Evolutionary conservation across 2,797 vertebrate species (phyloP).

Genomic region (Lycodopsis pacificus): DNA sequence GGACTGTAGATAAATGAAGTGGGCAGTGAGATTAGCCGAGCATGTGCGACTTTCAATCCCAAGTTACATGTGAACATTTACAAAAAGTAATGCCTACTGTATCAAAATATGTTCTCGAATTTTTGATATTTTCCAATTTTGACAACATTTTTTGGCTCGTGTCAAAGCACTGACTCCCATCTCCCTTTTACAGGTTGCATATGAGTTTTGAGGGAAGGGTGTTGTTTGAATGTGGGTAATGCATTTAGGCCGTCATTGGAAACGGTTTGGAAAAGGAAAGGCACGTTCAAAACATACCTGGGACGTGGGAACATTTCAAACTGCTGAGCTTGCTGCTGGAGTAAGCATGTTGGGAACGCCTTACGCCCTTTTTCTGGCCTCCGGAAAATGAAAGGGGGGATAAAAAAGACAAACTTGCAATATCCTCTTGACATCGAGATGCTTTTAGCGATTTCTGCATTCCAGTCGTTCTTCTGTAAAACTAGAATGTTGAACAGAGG

Average conservation of each 20-base stretch:
- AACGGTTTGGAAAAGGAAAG: too few species aligned
- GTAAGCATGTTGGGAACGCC: slow-evolving; percentile 39
- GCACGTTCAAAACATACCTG: too few species aligned
- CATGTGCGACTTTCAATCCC: not conserved
- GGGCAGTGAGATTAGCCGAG: not conserved
- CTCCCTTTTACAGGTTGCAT: not conserved
- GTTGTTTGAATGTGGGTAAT: not conserved
- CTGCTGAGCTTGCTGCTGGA: slow-evolving; percentile 47
- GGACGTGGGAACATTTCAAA: slow-evolving; percentile 49
- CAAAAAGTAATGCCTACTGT: not conserved
- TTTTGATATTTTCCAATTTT: too few species aligned
- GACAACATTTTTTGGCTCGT: not conserved
- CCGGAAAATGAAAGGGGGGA: slow-evolving; percentile 29
- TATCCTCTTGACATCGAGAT: slow-evolving; percentile 15
- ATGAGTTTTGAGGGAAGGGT: not conserved
- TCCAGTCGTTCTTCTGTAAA: slow-evolving; percentile 11
- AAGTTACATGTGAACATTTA: not conserved
- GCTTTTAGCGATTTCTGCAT: slow-evolving; percentile 21
- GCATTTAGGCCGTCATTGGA: too few species aligned
- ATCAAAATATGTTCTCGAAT: too few species aligned
- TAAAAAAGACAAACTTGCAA: slow-evolving; percentile 20
- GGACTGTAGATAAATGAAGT: not conserved
- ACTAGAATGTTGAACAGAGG: not conserved
- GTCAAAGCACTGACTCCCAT: not conserved
- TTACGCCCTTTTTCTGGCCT: slow-evolving; percentile 40